These are phyloP conservation scores for Dasyprocta punctata DNA, from an alignment of 2,113 vertebrate species.

Conservation along the genomic window DNA sequence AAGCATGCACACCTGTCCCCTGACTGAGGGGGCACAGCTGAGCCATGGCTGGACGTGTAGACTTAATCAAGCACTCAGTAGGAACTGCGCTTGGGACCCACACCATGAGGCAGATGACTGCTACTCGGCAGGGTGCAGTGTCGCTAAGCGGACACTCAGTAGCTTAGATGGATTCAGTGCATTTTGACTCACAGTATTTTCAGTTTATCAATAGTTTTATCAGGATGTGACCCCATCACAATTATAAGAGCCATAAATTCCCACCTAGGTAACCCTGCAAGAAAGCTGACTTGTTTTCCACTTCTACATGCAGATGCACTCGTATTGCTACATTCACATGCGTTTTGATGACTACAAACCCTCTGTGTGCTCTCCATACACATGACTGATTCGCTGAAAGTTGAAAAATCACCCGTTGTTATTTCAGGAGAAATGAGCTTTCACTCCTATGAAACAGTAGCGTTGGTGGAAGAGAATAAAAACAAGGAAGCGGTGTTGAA, in stretches of 20 bases:
- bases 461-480: not conserved
- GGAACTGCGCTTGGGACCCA: not conserved
- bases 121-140: not conserved
- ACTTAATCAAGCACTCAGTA: not conserved
- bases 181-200: not conserved
- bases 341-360: not conserved
- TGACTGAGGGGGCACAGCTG: not conserved
- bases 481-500: slow-evolving; percentile 58
- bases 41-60: not conserved
- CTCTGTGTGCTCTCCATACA: not conserved
- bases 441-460: not conserved
- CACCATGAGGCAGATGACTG: too few species aligned
- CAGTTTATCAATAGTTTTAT: not conserved
- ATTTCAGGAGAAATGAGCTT: not conserved
- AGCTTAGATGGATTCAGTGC: not conserved
- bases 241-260: not conserved
- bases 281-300: not conserved
- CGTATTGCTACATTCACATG: not conserved
- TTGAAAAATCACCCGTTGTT: not conserved
- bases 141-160: not conserved
- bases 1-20: not conserved
- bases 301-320: not conserved
- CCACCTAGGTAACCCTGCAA: not conserved
- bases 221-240: not conserved
- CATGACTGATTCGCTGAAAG: not conserved